Base-by-base conservation (phyloP, 2,888 invertebrate genomes). In the Elysia crispata region DNA sequence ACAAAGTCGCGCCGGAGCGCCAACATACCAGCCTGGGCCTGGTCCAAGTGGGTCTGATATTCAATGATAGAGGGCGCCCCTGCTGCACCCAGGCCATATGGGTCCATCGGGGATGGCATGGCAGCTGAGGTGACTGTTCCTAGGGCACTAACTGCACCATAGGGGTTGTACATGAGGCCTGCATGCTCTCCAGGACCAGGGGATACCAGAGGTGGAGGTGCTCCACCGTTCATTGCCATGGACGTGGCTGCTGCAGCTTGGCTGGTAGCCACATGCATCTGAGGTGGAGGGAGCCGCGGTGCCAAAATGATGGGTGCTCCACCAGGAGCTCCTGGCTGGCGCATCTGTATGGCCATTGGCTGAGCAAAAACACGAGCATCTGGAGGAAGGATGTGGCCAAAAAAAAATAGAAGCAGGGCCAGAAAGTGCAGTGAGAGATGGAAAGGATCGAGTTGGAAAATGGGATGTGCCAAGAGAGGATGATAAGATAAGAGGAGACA, bases 261-360 rank as follows among this genome's bases (percentile, higher is more conserved):
- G 60, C 83, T 86, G 20, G 86, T 85, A 30, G 85, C 83, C 5
- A 85, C 60, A 11, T 41, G 41, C 31, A 83, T 82, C 1, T 81
- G 76, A 0, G 69, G 76, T 20, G 84, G 83, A 23, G 85, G 83
- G 94, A 94, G 82, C 94, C 94, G 89, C 93, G 87, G 89, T 66
- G 97, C 97, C 84, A 98, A 94, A 89, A 98, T 97, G 90, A 98
- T 94, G 1, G 98, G 98, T 0, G 98, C 97, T 41, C 98, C 97
- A 82, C 97, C 92, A 0, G 97, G 97, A 15, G 41, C 41, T 41
- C 96, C 95, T 75, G 94, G 95, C 1, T 81, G 69, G 95, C 94
- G 82, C 77, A 90, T 80, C 54, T 86, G 87, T 60, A 87, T 85
- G 60, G 83, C 79, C 60, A 84, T 67, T 18, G 84, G 82, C 20